Evolutionary conservation across 2,888 invertebrate genomes (phyloP), one percentile per base, ranked within the genome.

Genomic region (Caenorhabditis uteleia): DNA sequence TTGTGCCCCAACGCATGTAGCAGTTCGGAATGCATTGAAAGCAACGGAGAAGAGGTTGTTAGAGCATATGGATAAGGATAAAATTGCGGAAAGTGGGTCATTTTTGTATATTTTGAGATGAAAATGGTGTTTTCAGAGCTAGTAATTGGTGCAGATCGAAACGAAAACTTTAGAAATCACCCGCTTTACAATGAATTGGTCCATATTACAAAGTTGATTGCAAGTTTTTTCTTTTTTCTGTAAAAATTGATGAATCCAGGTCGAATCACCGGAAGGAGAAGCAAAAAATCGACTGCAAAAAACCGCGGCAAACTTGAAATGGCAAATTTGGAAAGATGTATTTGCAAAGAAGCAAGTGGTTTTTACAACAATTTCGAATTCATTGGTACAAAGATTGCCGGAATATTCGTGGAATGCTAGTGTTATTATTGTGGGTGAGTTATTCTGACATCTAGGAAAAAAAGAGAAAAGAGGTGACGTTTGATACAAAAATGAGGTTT

Each of bases 1-100:
- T 8, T 68, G 69, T 40, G 73, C 75, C 12, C 71, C 69, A 20
- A 57, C 71, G 3, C 59, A 72, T 34, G 68, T 70, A 2, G 75
- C 75, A 20, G 68, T 74, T 2, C 40, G 44, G n/a, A 73, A 75
- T 58, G 68, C 53, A 3, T 34, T 49, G 16, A 34, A 58, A 2
- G 57, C 67, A 29, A 61, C 66, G 6, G n/a, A 23, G 2, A 36
- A 29, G 8, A 33, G 51, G 21, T 43, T 62, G 47, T 12, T 3
- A 3, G 14, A 14, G n/a, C 5, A 42, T 7, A 21, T 45, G n/a
- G 16, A 29, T 12, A 8, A 3, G 12, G 29, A 49, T 8, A 29
- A 20, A 8, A 42, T 55, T 6, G 42, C 27, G 6, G 16, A 40
- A 14, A 16, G 40, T n/a, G n/a, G n/a, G n/a, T n/a, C n/a, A n/a